phyloP scores from a whole-genome alignment of 2,113 vertebrate species.

The Thomomys bottae region DNA sequence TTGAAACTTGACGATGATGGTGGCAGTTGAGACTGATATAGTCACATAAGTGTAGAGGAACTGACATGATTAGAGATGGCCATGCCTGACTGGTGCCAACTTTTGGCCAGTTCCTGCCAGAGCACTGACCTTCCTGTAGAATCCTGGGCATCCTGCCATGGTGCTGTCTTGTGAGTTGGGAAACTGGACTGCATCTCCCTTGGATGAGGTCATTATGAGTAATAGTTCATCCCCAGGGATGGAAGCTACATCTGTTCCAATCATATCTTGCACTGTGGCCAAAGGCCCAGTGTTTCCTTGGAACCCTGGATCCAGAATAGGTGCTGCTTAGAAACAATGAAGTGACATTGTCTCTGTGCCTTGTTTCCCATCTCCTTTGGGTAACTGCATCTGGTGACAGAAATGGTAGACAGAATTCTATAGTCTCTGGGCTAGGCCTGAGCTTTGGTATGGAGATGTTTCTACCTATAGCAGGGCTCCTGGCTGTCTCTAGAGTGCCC shows the following conservation, averaged over 20 bases:
- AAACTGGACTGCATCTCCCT: constrained; percentile 17
- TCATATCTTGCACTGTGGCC: background rate
- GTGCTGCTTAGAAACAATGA: background rate
- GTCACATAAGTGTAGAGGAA: background rate
- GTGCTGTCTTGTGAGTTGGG: background rate
- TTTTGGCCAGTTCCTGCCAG: background rate
- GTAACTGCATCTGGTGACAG: background rate
- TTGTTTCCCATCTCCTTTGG: background rate
- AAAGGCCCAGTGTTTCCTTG: background rate
- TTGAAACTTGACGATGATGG: background rate
- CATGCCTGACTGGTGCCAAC: background rate
- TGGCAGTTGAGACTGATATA: background rate
- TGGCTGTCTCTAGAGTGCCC: fast-evolving
- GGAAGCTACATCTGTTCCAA: background rate
- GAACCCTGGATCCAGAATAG: background rate
- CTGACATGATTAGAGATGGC: background rate
- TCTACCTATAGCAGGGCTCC: background rate
- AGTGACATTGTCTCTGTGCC: background rate
- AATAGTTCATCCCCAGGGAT: constrained; percentile 51
- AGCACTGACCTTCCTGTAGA: background rate
- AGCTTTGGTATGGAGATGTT: background rate
- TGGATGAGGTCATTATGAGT: constrained; percentile 45
- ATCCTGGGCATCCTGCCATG: background rate
- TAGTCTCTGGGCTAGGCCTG: background rate
- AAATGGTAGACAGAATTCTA: background rate